A percentile compares a stretch with the other conserved stretches of the same genome.
These are phyloP conservation scores for Hemiscyllium ocellatum DNA, from an alignment of 2,113 vertebrate genomes.

Conservation along the genomic window DNA sequence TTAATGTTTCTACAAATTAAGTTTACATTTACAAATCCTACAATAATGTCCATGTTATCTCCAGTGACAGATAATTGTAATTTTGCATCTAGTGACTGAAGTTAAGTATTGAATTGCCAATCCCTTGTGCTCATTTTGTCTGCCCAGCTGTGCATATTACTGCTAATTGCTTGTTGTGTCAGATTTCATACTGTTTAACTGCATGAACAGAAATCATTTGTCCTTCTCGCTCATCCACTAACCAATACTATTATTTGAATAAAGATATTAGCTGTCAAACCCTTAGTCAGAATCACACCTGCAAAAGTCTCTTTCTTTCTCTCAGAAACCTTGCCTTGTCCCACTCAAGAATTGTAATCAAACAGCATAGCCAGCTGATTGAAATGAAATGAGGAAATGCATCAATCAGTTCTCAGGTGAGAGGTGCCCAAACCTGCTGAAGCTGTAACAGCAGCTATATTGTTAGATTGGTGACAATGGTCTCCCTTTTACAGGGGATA, in stretches of 20 bases:
- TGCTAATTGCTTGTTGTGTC: neutral
- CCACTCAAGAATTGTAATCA: neutral
- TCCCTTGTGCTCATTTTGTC: slow-evolving; percentile 6
- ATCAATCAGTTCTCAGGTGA: neutral
- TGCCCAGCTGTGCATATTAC: neutral
- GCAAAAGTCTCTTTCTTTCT: neutral
- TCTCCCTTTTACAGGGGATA: neutral
- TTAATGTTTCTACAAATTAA: slow-evolving; percentile 1
- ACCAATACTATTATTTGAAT: neutral
- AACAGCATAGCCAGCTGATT: neutral
- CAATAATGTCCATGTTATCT: neutral
- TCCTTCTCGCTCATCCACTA: neutral
- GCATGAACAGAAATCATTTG: neutral
- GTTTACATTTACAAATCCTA: neutral
- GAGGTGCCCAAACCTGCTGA: neutral
- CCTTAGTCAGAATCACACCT: too few relatives aligned
- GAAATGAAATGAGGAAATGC: neutral
- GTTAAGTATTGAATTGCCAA: neutral
- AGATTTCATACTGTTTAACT: neutral
- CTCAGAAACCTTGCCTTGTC: neutral
- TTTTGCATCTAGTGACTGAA: neutral
- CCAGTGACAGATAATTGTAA: neutral
- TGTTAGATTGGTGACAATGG: neutral
- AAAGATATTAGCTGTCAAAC: neutral
- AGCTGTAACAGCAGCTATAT: neutral